These are phyloP conservation scores for Rhineura floridana DNA, from an alignment of 2,113 vertebrate genomes.

Conservation along the genomic window DNA sequence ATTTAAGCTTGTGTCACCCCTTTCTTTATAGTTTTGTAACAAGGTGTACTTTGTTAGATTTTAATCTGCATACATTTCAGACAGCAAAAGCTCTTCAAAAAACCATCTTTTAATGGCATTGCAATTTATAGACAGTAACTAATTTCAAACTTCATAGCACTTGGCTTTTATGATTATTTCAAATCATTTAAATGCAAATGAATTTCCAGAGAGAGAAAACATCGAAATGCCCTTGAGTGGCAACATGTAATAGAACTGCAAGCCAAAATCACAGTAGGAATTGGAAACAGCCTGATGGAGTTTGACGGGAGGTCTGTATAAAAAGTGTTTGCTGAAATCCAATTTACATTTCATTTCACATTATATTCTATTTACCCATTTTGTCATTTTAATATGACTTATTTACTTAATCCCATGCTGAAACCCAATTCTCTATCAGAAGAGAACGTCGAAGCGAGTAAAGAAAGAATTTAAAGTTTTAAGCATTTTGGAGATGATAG, in stretches of 20 bases:
- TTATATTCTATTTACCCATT: conserved; percentile 82
- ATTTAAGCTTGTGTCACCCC: conserved; percentile 76
- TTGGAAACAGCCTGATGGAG: conserved; percentile 74
- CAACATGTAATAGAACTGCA: conserved; percentile 79
- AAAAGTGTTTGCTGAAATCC: conserved; percentile 80
- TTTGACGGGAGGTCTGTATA: conserved; percentile 76
- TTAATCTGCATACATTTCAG: conserved; percentile 85
- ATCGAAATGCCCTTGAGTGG: conserved; percentile 87
- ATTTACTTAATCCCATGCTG: conserved; percentile 78
- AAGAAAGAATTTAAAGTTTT: conserved; percentile 49
- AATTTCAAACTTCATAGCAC: conserved; percentile 93
- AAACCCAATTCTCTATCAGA: conserved; percentile 68
- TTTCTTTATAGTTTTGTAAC: conserved; percentile 83
- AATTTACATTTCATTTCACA: conserved; percentile 83
- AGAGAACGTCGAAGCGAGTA: conserved; percentile 63
- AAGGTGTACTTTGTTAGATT: conserved; percentile 86
- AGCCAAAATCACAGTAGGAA: conserved; percentile 75
- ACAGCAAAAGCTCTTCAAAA: conserved; percentile 80
- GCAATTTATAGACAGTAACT: conserved; percentile 90
- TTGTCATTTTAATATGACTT: conserved; percentile 82
- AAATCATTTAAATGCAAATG: conserved; percentile 93
- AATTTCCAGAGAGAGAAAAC: conserved; percentile 87
- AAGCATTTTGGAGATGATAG: conserved; percentile 59
- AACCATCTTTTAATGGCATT: conserved; percentile 86
- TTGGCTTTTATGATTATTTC: conserved; percentile 90